Base-by-base conservation (phyloP, 2,797 vertebrate genomes). In the Sebastes matsubarae region DNA sequence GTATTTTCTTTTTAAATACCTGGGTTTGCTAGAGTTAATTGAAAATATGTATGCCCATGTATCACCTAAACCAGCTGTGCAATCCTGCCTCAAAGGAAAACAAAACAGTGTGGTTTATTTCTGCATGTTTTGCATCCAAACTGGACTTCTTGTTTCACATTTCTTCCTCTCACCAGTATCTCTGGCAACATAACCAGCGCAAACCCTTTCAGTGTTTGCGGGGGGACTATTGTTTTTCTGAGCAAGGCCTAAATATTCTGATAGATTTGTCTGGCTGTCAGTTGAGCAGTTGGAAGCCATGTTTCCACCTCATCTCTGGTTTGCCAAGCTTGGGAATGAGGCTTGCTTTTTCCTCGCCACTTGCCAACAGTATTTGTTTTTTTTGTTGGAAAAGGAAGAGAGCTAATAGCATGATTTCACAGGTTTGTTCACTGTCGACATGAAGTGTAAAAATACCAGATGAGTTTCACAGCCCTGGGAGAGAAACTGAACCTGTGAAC, bases 341-440 rank as follows among this genome's bases (percentile, higher is more conserved):
- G 18, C 50, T 75, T 60, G 16, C 5, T 59, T 60, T 50, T 58
- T 32, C 10, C 36, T 34, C 50, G 57, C 30, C 20, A 2, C 34
- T 30, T 42, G 42, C 22, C 18, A 32, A 68, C 14, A 25, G 13
- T 72, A 25, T 66, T 52, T 22, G n/a, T 54, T 22, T 54, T 30
- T 42, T 36, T 34, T 20, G 7, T 67, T 27, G 16, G n/a, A 60
- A 60, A n/a, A 14, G 46, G 16, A 30, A 30, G n/a, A 24, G 11
- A 42, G 7, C 34, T 78, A 57, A 71, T 30, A 18, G 32, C 27
- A 71, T n/a, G n/a, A 66, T 63, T 78, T 71, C 32, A 71, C 25
- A 64, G 20, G 46, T 42, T 78, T 32, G 32, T 30, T n/a, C n/a
- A 65, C 13, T 25, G 59, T 42, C 6, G 38, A 42, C 29, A 32